Base-by-base conservation (phyloP, 2,797 vertebrate species). In the Liasis olivaceus region DNA sequence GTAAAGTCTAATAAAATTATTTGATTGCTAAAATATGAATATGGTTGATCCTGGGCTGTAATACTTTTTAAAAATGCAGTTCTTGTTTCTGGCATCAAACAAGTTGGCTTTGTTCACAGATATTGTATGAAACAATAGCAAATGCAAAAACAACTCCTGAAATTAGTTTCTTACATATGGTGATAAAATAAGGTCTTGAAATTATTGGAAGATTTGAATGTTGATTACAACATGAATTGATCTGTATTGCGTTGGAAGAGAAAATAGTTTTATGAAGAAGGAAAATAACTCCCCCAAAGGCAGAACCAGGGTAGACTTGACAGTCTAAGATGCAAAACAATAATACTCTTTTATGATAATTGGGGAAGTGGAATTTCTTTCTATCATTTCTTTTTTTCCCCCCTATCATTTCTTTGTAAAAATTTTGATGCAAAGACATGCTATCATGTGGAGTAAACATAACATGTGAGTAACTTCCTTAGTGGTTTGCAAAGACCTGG, bases 281-380 rank as follows among this genome's bases (percentile, higher is more conserved):
- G 31, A 28, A 92, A 93, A 88, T 92, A 93, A 93, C 4, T 36
- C 28, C 91, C 14, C 47, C 63, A 66, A 66, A 20, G 51, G 12
- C 56, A n/a, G 26, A 24, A 17, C 14, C 31, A 60, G 31, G 92
- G 85, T 92, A 94, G 77, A 86, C 84, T 95, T 93, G 93, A 93
- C 91, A 91, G 92, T 94, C 95, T 93, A 64, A 93, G 1, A 95
- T 95, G 72, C 28, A 63, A 94, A 93, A 47, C 47, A 96, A 96
- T 84, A 93, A 89, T 94, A 77, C 84, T 93, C 94, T 94, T 93
- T 91, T 94, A 24, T 36, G 26, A 28, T 60, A 24, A n/a, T 95
- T 94, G 64, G 60, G 14, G 28, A 90, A 89, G 58, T 51, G 89
- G 24, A 36, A 42, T 42, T 42, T 42, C 42, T 42, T 42, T 42